These are phyloP conservation scores for Philotrypesis tridentata DNA, from an alignment of 1,140 invertebrate genomes.

Conservation along the genomic window DNA sequence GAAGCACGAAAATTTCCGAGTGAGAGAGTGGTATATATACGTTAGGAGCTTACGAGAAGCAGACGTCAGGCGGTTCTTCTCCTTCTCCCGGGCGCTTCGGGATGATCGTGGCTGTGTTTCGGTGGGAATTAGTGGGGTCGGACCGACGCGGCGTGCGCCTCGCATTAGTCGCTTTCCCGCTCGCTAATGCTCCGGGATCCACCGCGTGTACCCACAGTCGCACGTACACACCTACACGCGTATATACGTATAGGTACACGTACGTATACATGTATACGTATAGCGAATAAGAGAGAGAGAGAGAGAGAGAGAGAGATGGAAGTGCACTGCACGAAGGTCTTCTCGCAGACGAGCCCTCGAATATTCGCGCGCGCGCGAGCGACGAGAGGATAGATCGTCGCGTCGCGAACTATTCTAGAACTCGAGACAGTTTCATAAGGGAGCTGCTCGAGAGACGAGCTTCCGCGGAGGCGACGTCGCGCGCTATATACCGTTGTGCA, in stretches of 20 bases:
- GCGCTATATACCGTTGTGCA: neutral
- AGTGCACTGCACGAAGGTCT: neutral
- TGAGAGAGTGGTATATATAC: neutral
- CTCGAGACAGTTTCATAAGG: slow-evolving; percentile 28
- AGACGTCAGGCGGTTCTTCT: slow-evolving; percentile 4
- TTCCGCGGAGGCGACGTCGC: neutral
- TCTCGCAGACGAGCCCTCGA: slow-evolving; percentile 21
- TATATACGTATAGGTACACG: too few species aligned
- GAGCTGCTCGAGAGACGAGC: neutral
- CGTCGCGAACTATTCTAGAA: slow-evolving; percentile 43
- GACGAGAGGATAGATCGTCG: slow-evolving; percentile 7
- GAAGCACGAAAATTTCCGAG: neutral
- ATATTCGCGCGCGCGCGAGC: neutral
- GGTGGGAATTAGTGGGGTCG: slow-evolving; percentile 49
- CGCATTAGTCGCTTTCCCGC: slow-evolving; percentile 39
- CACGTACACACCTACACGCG: too few species aligned
- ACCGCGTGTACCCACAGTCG: neutral
- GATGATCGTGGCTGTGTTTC: slow-evolving; percentile 43
- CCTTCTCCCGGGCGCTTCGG: slow-evolving; percentile 43
- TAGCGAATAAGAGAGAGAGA: slow-evolving; percentile 5
- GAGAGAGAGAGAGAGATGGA: slow-evolving; percentile 12
- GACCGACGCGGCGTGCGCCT: slow-evolving; percentile 7
- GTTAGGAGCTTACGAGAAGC: slow-evolving; percentile 1
- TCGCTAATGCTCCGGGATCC: neutral
- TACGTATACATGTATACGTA: neutral